Evolutionary conservation across 1,140 invertebrate species (phyloP).

Genomic region (Heliconius eleuchia): DNA sequence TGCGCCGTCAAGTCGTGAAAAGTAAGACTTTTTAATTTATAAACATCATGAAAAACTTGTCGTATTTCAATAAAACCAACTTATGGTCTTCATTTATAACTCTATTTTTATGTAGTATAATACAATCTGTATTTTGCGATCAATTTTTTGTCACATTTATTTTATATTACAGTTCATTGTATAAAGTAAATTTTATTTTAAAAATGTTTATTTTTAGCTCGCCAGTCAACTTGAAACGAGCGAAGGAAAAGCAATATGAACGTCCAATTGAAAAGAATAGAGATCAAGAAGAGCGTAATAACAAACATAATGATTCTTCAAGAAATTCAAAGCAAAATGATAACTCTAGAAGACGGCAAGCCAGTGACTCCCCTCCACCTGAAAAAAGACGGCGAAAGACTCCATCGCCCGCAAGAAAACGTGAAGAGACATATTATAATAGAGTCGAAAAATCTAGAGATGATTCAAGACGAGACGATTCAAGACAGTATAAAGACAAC

Average conservation of each 20-base stretch:
- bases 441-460: constrained; percentile 55
- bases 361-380: constrained; percentile 59
- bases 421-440: constrained; percentile 50
- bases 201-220: constrained; percentile 59
- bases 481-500: constrained; percentile 30
- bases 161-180: too few species aligned
- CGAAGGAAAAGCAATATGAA: constrained; percentile 58
- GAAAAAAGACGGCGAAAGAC: constrained; percentile 62
- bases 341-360: constrained; percentile 39
- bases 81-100: too few species aligned
- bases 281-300: constrained; percentile 53
- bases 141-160: too few species aligned
- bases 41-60: neutral
- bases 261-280: constrained; percentile 53
- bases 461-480: constrained; percentile 12
- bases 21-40: constrained; percentile 49
- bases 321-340: constrained; percentile 42
- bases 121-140: too few species aligned
- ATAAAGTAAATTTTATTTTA: neutral
- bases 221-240: constrained; percentile 51
- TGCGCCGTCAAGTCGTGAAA: constrained; percentile 73
- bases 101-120: too few species aligned
- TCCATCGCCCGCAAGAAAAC: constrained; percentile 48
- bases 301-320: constrained; percentile 39
- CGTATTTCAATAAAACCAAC: too few species aligned